Evolutionary conservation across 1,140 invertebrate species (phyloP), one percentile per base, ranked within the genome.

Genomic region (Aplysia californica): DNA sequence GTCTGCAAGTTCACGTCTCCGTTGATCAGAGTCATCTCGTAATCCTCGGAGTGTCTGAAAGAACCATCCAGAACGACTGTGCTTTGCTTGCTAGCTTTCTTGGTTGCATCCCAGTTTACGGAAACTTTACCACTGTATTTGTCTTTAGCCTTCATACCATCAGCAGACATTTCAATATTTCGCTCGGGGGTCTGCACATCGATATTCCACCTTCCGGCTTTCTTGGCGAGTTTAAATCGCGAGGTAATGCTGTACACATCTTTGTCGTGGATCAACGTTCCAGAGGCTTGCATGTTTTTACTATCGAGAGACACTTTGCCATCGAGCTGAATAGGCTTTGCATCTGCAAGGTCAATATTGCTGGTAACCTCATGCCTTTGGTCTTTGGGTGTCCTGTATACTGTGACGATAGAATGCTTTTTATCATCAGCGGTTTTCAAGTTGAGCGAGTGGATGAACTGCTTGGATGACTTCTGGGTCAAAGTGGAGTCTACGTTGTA

Each of bases 91-190:
- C 3, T 61, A 26, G n/a, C 61, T 39, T 18, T 61, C 44, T 2
- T 56, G 20, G 20, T 35, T 23, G 58, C 70, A 61, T 73, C 56
- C 70, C 70, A 73, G 44, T 73, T 36, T 29, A 73, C 10, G 3
- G 21, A 59, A 4, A 56, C 20, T 21, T 26, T 39, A 33, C 68
- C 68, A 21, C 3, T 39, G 5, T 50, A 39, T 70, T 70, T 70
- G 26, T 56, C 68, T 21, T 56, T 56, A 1, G 0, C 1, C 3
- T 23, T 68, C 38, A 56, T 70, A 20, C 23, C 5, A 3, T 70
- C 68, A 58, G 26, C 68, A 1, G 31, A 41, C n/a, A 55, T 31
- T 10, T 55, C 26, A 3, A 70, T 39, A 35, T 70, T 41, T 20
- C 68, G 33, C n/a, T 20, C 21, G 23, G 68, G 68, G 44, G 33